Base-by-base conservation (phyloP, 2,797 vertebrate genomes). In the Clarias fuscus region DNA sequence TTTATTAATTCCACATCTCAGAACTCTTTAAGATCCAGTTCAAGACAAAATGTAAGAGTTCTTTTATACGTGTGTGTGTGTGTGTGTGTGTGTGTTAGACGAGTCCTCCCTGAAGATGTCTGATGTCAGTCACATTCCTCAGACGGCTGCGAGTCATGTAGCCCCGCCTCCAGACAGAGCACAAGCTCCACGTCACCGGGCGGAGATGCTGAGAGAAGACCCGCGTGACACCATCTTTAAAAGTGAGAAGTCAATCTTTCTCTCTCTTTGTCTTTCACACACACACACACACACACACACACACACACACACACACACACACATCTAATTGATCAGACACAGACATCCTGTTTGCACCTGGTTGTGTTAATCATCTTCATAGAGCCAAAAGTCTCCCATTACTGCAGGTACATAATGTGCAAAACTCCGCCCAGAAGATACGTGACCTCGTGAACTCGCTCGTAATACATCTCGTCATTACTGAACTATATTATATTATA, bases 81-180 rank as follows among this genome's bases (percentile, higher is more conserved):
- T 87, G 59, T 82, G 76, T 82, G 48, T 85, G 24, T 86, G 43
- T 83, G 78, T 85, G n/a, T 67, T 91, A 99, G 98, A 98, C 3
- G 98, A 99, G 91, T 95, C 96, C 0, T 87, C 92, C 7, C 82
- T 97, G 58, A 93, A 93, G 87, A 95, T 97, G 93, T 94, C 95
- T 62, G 96, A 97, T 56, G 94, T 98, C 7, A 92, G 88, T 80
- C 97, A 98, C 91, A 96, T 98, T 93, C 98, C 98, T 0, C 96
- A 96, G 94, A 97, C 97, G 0, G 77, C 86, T 83, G 97, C 97
- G 78, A 98, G 96, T 88, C 94, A 94, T 59, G 0, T 71, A 37
- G 87, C 30, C 27, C 56, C 15, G 2, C 56, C 81, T 58, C 65
- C 37, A 13, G 87, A 43, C 40, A 43, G 40, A 43, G 40, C 40